Evolutionary conservation across 2,113 vertebrate genomes (phyloP), one percentile per base, ranked within the genome.

Genomic region (Lepisosteus osseus): DNA sequence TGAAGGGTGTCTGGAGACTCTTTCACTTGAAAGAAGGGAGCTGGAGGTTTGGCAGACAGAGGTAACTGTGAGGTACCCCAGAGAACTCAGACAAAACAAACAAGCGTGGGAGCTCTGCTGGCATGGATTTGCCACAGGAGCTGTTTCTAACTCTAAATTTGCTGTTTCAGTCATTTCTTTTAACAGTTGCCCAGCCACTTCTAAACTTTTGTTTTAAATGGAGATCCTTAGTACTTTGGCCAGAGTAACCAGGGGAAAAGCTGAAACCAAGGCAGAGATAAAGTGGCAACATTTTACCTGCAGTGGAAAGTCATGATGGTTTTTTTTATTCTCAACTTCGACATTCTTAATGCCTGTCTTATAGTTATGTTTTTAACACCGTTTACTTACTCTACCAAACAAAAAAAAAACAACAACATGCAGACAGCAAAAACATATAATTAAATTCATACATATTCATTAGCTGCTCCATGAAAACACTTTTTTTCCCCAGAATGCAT

Each of bases 371-470:
- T 47, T 44, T 15, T 11, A 61, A 15, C 56, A 51, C 15, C 1
- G 42, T 41, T 68, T n/a, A 67, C 40, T 62, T 61, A 54, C 61
- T 15, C 65, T 55, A 61, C 29, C 6, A 9, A 68, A 15, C 61
- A 41, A 51, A 59, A 56, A 15, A 61, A 65, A 14, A 47, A 56
- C 71, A 67, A 15, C 54, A 72, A 67, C 72, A 79, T 79, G 63
- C 74, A 67, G 69, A 67, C 47, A 72, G 69, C 65, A 71, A 75
- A 78, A 74, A 72, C 42, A 17, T 68, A 51, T 79, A 79, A 82
- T 79, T 78, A 70, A 64, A 47, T 56, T 69, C 76, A 68, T 67
- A 61, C 68, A 80, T 79, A 79, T 82, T 82, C 72, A 78, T 74
- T 69, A 72, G 71, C 69, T 17, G 54, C 67, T 43, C 64, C 12